A percentile compares a stretch with the other conserved stretches of the same genome.
Evolutionary conservation across 2,797 vertebrate genomes (phyloP).

Genomic region (Ctenosaura bakeri): DNA sequence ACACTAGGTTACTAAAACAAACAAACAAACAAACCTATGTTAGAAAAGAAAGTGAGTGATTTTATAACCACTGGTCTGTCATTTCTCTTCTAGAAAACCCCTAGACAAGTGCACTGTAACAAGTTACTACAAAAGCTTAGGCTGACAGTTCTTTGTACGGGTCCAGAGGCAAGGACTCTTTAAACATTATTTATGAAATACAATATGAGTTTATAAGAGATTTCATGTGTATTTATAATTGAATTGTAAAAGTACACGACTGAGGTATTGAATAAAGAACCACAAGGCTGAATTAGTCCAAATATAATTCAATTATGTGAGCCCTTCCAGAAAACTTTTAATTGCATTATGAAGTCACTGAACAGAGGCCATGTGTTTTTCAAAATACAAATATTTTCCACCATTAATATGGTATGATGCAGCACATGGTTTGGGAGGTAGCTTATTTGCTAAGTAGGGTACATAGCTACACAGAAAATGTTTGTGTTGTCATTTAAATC

Average conservation of each 20-base stretch:
- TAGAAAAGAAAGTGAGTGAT: neutral
- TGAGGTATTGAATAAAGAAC: conserved; percentile 16
- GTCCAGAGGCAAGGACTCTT: neutral
- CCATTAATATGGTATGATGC: neutral
- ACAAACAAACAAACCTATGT: neutral
- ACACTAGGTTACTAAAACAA: neutral
- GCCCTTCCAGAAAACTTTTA: conserved; percentile 16
- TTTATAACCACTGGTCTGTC: neutral
- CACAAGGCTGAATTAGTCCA: neutral
- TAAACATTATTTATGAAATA: conserved; percentile 20
- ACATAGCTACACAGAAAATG: neutral
- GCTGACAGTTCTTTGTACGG: neutral
- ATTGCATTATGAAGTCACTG: conserved; percentile 20
- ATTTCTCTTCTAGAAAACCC: neutral
- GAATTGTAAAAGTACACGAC: conserved; percentile 1
- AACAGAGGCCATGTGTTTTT: conserved; percentile 8
- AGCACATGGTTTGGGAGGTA: neutral
- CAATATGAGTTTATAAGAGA: neutral
- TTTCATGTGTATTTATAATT: neutral
- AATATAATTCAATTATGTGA: conserved; percentile 20
- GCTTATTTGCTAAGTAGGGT: neutral
- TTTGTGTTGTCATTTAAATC: neutral
- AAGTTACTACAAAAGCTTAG: neutral
- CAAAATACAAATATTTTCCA: neutral
- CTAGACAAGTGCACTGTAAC: too few species aligned